Evolutionary conservation across 1,140 invertebrate species (phyloP), one percentile per base, ranked within the genome.

Genomic region (Anoplolepis gracilipes): DNA sequence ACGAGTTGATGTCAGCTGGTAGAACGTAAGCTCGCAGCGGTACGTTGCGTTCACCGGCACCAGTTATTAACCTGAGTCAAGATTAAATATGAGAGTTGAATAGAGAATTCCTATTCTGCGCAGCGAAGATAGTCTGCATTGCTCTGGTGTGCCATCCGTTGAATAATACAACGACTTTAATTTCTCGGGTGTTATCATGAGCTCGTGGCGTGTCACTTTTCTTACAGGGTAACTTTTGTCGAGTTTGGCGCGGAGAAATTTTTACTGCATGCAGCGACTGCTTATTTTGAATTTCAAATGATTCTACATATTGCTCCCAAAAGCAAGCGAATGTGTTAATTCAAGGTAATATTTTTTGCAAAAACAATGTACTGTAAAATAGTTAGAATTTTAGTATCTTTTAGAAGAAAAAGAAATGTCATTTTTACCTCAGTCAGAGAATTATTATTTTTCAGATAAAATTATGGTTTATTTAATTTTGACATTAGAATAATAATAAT

Each of bases 81-180:
- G 77, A 87, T 89, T 87, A 85, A 87, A 76, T 28, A 22, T 46
- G 25, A 13, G 72, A 22, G 19, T 39, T 22, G 67, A 70, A 84
- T 84, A 55, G 46, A 84, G 25, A 70, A 70, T 78, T 76, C 11
- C 16, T 62, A 42, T 64, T 79, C 30, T 8, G 28, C 53, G 39
- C 25, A 30, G 42, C 49, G 28, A n/a, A 28, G 36, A 79, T 69
- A 59, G 36, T 55, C 53, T 67, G 53, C 59, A 85, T 79, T 78
- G 57, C 19, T 85, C 55, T 13, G 36, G 53, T 59, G 25, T 22
- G 16, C 8, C 28, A 46, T 46, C 6, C n/a, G 42, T 33, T 72
- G 42, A 55, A 55, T 88, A 85, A 82, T 46, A 65, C 30, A 65
- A 25, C 61, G 30, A 81, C 25, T 81, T 57, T 28, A 70, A 81